phyloP scores from a whole-genome alignment of 2,888 invertebrate genomes.

The Molorchus minor region DNA sequence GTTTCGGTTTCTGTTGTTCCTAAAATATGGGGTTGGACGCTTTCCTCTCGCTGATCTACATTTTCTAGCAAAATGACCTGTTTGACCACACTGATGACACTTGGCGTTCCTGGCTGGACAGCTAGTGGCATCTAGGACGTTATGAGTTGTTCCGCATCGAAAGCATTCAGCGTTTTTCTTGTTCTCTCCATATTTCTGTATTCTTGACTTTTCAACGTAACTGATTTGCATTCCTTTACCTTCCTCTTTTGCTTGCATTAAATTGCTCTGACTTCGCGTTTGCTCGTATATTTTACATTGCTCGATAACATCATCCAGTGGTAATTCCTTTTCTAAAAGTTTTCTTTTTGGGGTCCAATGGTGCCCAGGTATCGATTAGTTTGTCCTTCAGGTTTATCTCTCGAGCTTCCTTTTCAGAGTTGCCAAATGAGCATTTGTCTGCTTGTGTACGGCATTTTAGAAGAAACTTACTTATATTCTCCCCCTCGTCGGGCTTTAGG shows the following conservation, averaged over 20 bases:
- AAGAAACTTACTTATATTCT: slow-evolving; percentile 50
- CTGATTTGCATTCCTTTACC: not conserved
- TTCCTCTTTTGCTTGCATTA: not conserved
- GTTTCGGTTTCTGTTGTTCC: not conserved
- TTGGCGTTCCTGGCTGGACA: not conserved
- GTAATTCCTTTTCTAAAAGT: slow-evolving; percentile 34
- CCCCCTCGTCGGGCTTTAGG: slow-evolving; percentile 46
- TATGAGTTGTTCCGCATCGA: not conserved
- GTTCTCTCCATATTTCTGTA: not conserved
- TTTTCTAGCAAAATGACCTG: not conserved
- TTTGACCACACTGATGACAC: not conserved
- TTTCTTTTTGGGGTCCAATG: slow-evolving; percentile 38
- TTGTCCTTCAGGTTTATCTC: slow-evolving; percentile 43
- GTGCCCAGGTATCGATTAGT: slow-evolving; percentile 42
- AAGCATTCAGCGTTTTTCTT: not conserved
- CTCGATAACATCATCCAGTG: slow-evolving; percentile 26
- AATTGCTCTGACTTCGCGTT: not conserved
- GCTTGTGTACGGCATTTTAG: slow-evolving; percentile 49
- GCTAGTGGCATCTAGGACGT: not conserved
- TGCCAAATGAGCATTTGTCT: slow-evolving; percentile 48
- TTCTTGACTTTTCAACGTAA: not conserved
- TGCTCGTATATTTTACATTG: slow-evolving; percentile 11
- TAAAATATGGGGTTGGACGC: not conserved
- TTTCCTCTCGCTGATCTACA: not conserved
- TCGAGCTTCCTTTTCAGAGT: slow-evolving; percentile 34